phyloP scores from a whole-genome alignment of 2,797 vertebrate species.

The Pogonophryne albipinna region DNA sequence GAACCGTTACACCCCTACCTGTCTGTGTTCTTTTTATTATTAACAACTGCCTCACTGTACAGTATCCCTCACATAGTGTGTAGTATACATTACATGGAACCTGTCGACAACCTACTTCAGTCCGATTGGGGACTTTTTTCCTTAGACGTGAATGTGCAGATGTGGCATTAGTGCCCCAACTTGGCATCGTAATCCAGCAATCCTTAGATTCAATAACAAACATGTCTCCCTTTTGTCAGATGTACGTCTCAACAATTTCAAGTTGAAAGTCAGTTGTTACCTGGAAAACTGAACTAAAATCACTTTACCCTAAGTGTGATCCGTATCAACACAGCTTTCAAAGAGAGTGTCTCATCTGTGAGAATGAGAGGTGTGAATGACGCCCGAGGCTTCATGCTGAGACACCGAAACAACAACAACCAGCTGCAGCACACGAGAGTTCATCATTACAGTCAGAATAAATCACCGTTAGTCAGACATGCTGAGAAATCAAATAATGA shows the following conservation, averaged over 20 bases:
- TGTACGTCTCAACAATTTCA: background rate
- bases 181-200: background rate
- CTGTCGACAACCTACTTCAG: no score
- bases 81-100: no score
- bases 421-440: conserved; percentile 24
- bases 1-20: no score
- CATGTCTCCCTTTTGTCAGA: no score
- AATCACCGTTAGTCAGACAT: background rate
- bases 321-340: background rate
- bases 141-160: no score
- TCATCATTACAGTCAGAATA: conserved; percentile 7
- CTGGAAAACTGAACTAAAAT: background rate
- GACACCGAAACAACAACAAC: conserved; percentile 2
- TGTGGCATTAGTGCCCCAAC: no score
- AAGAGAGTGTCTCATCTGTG: conserved; percentile 43
- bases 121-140: no score
- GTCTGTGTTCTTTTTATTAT: no score
- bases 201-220: background rate
- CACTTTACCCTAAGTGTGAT: background rate
- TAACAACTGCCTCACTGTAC: no score
- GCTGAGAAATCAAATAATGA: background rate
- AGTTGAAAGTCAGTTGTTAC: conserved; percentile 3
- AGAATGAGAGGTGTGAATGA: conserved; percentile 52
- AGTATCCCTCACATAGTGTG: no score
- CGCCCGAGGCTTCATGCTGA: conserved; percentile 14